Conservation (phyloP, 1,140 invertebrate species). For the Plectus sambesii region DNA sequence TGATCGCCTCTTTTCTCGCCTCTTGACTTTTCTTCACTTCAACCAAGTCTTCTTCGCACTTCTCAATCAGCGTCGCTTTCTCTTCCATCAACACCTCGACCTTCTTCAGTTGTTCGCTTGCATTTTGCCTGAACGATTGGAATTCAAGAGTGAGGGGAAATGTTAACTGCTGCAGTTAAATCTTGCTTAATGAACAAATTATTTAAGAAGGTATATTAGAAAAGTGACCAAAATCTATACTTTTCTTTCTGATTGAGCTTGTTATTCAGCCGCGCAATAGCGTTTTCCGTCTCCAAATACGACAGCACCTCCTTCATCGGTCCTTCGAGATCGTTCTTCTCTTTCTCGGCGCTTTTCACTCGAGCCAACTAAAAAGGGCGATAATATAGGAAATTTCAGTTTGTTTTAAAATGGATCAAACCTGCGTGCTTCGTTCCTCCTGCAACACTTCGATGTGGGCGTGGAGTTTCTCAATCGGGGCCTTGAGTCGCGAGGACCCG, state of each 20-base stretch:
- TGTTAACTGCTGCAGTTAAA: no score
- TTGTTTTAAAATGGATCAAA: constrained; percentile 52
- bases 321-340: constrained; percentile 69
- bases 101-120: no score
- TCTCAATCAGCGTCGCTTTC: constrained; percentile 12
- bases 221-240: no score
- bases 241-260: no score
- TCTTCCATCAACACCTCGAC: no score
- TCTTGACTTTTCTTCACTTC: constrained; percentile 24
- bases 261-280: constrained; percentile 1
- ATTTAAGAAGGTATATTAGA: no score
- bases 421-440: constrained; percentile 17
- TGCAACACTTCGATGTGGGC: constrained; percentile 62
- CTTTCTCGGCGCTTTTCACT: constrained; percentile 74
- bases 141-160: no score
- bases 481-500: constrained; percentile 66
- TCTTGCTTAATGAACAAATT: no score
- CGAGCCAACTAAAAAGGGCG: constrained; percentile 57
- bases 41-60: constrained; percentile 19
- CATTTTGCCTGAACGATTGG: no score
- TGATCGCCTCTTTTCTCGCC: no score
- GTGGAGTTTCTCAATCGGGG: constrained; percentile 67
- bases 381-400: constrained; percentile 6
- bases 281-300: constrained; percentile 21
- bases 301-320: constrained; percentile 59